Conservation (phyloP, 2,113 vertebrate species). For the Ailuropoda melanoleuca region DNA sequence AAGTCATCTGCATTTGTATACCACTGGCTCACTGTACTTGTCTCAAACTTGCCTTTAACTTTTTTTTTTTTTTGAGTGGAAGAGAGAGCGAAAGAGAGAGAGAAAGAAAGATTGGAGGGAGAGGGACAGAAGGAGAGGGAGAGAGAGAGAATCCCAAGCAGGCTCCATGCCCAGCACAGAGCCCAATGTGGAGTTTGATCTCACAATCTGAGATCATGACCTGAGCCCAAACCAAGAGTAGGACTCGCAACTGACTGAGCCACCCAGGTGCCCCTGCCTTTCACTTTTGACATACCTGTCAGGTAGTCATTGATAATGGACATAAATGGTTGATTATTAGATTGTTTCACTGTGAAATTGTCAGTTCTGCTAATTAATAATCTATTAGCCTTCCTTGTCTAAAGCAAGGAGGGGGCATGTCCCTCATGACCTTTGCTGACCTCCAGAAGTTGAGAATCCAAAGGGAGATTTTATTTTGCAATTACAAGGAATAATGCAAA, state of each 20-base stretch:
- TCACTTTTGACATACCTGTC: neutral
- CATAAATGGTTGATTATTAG: neutral
- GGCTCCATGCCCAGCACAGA: neutral
- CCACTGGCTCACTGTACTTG: neutral
- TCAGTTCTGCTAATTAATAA: neutral
- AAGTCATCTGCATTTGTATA: neutral
- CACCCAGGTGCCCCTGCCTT: neutral
- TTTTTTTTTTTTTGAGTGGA: neutral
- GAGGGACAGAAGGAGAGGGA: neutral
- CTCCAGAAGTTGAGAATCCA: conserved; percentile 5
- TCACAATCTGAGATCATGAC: neutral
- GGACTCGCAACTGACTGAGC: neutral
- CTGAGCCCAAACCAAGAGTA: neutral
- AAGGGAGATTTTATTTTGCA: neutral
- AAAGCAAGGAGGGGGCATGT: neutral
- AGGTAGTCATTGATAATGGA: neutral
- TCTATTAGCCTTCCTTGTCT: neutral
- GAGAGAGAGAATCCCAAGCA: neutral
- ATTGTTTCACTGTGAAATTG: neutral
- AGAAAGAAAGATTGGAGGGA: neutral
- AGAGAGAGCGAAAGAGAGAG: neutral
- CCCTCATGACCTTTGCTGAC: neutral
- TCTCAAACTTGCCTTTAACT: neutral
- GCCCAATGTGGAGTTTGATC: neutral
- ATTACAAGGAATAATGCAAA: conserved; percentile 59